Evolutionary conservation across 2,113 vertebrate genomes (phyloP).

Genomic region (Phrynosoma platyrhinos): DNA sequence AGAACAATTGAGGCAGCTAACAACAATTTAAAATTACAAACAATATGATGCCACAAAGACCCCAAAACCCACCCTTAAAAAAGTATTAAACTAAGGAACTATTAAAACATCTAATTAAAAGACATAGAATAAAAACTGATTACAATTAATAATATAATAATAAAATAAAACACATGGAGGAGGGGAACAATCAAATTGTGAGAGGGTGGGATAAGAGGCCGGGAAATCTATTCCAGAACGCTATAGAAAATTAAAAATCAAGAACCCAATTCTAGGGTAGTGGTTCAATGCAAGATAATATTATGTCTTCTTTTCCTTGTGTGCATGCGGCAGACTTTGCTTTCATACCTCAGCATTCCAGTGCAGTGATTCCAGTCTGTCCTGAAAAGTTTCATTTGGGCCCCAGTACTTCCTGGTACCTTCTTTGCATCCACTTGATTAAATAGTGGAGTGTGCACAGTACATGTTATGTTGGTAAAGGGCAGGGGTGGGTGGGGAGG

Average conservation of each 20-base stretch:
- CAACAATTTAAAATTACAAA: too few species aligned
- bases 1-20: too few species aligned
- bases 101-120: too few species aligned
- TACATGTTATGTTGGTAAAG: slow-evolving; percentile 22
- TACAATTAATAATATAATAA: too few species aligned
- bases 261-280: background rate
- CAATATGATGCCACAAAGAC: too few species aligned
- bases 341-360: slow-evolving; percentile 40
- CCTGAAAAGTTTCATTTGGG: slow-evolving; percentile 57
- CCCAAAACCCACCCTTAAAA: too few species aligned
- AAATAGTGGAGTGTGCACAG: slow-evolving; percentile 45
- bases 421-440: slow-evolving; percentile 40
- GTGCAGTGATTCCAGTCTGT: slow-evolving; percentile 46
- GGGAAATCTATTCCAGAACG: background rate
- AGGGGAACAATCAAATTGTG: too few species aligned
- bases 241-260: slow-evolving; percentile 24
- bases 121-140: too few species aligned
- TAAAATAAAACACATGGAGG: too few species aligned
- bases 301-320: slow-evolving; percentile 21
- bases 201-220: too few species aligned
- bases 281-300: slow-evolving; percentile 4
- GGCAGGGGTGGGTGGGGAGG: background rate
- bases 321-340: slow-evolving; percentile 8
- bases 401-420: slow-evolving; percentile 36
- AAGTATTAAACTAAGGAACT: too few species aligned